A percentile compares a stretch with the other conserved stretches of the same genome.
Conservation (phyloP, 2,888 invertebrate genomes). For the Sinelater perroti region DNA sequence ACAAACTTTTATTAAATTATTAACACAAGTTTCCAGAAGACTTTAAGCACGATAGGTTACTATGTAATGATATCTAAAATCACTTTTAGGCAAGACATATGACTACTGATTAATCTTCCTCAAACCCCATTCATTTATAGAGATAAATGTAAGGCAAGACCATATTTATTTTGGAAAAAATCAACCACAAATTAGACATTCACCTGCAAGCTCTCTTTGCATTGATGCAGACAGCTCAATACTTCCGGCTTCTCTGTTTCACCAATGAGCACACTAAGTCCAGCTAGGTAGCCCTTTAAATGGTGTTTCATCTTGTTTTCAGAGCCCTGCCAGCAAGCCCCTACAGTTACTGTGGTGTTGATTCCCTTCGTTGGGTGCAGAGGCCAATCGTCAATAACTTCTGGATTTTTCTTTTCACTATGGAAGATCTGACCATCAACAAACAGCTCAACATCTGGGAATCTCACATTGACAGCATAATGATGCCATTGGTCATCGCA, state of each 20-base stretch:
- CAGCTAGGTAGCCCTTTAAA: constrained; percentile 88
- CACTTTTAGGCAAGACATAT: too few relatives aligned
- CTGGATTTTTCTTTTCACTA: constrained; percentile 81
- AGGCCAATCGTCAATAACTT: constrained; percentile 99
- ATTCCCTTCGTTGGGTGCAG: constrained; percentile 94
- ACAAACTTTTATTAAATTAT: too few relatives aligned
- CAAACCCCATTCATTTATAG: background rate
- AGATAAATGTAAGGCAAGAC: background rate
- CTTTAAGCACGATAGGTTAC: too few relatives aligned
- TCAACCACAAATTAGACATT: too few relatives aligned
- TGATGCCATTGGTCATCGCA: constrained; percentile 99
- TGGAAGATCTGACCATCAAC: constrained; percentile 84
- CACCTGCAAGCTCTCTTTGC: constrained; percentile 79
- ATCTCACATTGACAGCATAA: constrained; percentile 92
- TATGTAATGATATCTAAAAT: too few relatives aligned
- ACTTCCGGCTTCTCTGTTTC: constrained; percentile 78
- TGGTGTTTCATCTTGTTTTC: constrained; percentile 91
- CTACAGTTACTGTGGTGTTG: constrained; percentile 92
- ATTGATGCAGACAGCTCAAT: constrained; percentile 79
- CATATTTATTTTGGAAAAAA: too few relatives aligned
- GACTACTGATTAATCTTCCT: too few relatives aligned
- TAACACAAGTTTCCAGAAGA: too few relatives aligned
- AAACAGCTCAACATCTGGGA: constrained; percentile 87
- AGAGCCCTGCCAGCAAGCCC: constrained; percentile 98
- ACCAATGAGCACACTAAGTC: constrained; percentile 81